phyloP scores from a whole-genome alignment of 2,797 vertebrate genomes.

The Poliocrania exsul region DNA sequence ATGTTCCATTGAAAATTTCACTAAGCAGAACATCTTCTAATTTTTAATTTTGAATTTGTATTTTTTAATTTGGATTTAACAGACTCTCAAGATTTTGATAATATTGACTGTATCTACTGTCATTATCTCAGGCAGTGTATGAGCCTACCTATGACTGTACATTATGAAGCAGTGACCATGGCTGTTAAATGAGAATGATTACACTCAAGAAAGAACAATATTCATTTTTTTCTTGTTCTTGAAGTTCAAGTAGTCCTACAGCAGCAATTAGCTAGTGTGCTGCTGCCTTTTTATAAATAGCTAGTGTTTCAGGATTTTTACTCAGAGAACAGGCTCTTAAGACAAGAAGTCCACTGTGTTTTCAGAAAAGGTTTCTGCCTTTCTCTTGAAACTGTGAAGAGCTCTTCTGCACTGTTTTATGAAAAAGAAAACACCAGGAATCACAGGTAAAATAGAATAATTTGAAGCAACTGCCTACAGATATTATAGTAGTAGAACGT shows the following conservation, averaged over 20 bases:
- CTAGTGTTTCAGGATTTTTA: constrained; percentile 6
- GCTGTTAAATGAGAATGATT: not conserved
- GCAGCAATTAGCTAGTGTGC: not conserved
- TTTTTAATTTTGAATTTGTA: no score
- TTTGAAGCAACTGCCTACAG: not conserved
- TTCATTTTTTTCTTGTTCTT: not conserved
- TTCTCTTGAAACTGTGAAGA: not conserved
- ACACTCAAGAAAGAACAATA: not conserved
- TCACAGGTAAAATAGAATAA: not conserved
- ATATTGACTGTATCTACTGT: not conserved
- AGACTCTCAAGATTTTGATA: not conserved
- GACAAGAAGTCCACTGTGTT: not conserved
- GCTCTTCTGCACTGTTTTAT: not conserved
- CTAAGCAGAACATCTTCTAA: not conserved
- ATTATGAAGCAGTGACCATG: not conserved
- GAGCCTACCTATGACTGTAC: not conserved
- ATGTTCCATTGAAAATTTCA: not conserved
- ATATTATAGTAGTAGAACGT: not conserved
- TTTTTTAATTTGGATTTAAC: not conserved
- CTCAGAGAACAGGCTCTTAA: not conserved
- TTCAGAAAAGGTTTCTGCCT: not conserved
- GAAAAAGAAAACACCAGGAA: not conserved
- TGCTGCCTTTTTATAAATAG: not conserved
- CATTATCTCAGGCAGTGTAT: not conserved
- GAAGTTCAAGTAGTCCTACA: not conserved